Percentiles rank a stretch among this genome's conserved stretches.
Conservation (phyloP, 2,113 vertebrate genomes). For the Natator depressus region DNA sequence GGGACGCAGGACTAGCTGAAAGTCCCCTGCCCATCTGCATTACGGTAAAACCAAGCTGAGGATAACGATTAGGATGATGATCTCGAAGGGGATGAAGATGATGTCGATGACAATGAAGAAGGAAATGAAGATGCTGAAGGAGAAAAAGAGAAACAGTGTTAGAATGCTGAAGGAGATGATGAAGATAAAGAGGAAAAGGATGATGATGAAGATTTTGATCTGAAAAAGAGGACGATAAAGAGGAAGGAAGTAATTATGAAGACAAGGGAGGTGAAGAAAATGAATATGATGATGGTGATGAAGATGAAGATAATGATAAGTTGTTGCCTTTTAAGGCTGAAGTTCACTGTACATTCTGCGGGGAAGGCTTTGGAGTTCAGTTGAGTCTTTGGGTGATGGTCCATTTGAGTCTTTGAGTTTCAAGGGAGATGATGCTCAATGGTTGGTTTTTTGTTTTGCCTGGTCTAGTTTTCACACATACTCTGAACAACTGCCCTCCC, state of each 20-base stretch:
- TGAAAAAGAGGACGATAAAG: not conserved
- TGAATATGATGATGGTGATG: not conserved
- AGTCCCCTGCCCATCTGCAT: not conserved
- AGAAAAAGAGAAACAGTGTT: not conserved
- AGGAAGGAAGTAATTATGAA: not conserved
- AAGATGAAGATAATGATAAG: not conserved
- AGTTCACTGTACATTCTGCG: not conserved
- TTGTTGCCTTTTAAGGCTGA: not conserved
- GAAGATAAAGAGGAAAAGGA: not conserved
- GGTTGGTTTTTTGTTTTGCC: not conserved
- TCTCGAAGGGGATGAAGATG: not conserved
- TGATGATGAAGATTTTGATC: not conserved
- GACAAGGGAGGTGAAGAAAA: not conserved
- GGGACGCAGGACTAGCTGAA: not conserved
- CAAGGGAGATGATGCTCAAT: not conserved
- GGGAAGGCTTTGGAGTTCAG: not conserved
- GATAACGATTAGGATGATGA: not conserved
- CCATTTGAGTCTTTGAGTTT: not conserved
- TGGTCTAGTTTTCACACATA: not conserved
- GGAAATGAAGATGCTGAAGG: not conserved
- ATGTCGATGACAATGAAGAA: not conserved
- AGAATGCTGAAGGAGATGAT: not conserved
- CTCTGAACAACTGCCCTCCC: not conserved
- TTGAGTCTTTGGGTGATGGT: not conserved
- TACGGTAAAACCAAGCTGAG: not conserved